Percentiles rank a stretch among this genome's conserved stretches.
phyloP scores from a whole-genome alignment of 1,140 invertebrate genomes.

The Amyelois transitella region DNA sequence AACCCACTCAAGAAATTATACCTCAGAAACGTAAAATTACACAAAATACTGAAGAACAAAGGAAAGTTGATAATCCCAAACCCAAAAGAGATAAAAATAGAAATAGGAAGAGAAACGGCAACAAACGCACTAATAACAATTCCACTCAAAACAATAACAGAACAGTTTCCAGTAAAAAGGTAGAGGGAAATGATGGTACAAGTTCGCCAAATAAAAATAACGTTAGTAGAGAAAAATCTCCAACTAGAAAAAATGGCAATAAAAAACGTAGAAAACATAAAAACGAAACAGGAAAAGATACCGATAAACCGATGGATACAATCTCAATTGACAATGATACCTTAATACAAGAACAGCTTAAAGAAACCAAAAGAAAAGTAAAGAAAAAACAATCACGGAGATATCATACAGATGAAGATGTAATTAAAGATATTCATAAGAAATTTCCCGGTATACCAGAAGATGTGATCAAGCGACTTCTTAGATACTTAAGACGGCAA shows the following conservation, averaged over 20 bases:
- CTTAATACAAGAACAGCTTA: background rate
- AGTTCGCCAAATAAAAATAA: background rate
- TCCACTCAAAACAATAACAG: background rate
- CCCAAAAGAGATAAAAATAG: background rate
- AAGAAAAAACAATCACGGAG: background rate
- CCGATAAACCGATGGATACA: background rate
- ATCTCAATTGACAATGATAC: background rate
- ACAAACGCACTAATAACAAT: background rate
- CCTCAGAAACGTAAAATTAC: background rate
- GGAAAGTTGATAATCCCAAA: background rate
- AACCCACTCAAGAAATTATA: background rate
- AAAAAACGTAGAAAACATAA: background rate
- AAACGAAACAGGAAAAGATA: background rate
- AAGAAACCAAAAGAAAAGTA: conserved; percentile 1
- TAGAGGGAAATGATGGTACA: background rate
- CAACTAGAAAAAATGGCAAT: background rate
- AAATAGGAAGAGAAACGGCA: background rate
- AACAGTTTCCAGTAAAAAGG: background rate
- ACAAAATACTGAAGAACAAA: background rate
- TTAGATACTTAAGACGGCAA: conserved; percentile 10
- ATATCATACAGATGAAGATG: conserved; percentile 11
- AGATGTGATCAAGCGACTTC: conserved; percentile 13
- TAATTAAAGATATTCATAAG: conserved; percentile 15
- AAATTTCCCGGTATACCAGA: conserved; percentile 21
- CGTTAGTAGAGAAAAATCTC: background rate